Base-by-base conservation (phyloP, 1,140 invertebrate genomes). In the Cyclina sinensis region DNA sequence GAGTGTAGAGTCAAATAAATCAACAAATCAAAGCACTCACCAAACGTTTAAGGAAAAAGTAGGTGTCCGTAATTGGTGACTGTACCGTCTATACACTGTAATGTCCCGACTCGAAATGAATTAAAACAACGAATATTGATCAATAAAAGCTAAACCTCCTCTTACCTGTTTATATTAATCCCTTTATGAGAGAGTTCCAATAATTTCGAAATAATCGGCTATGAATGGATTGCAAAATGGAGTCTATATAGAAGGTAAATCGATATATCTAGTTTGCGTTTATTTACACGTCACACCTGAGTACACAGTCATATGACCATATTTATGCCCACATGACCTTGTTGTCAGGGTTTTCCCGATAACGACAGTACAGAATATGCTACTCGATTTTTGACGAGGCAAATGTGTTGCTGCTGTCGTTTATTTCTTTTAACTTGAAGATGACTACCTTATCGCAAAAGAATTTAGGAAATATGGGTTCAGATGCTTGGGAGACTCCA, bases 261-360 rank as follows among this genome's bases (percentile, higher is more conserved):
- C 57, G 14, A 62, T 70, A 35, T n/a, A 35, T 32, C 24, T 65
- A 27, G 65, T 70, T 27, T 27, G 14, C 14, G 65, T 37, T 35
- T 70, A 70, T 27, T 30, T 70, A 70, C 35, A 65, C 59, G 32
- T 37, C 65, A 70, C 65, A 37, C 65, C 65, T 70, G 65, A 70
- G 21, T 39, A 37, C 21, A 70, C 65, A 70, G 35, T 70, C 65
- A 70, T 70, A 70, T 70, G 65, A 70, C 32, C 37, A 18, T 70
- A 70, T 70, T 70, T 70, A 18, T 37, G 65, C 3, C 37, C 65
- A 32, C 21, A 16, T 70, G 65, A 70, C 32, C 65, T 65, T 65
- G 62, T 65, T 65, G 62, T 65, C 62, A 65, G 62, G 62, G 30
- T 7, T 14, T 30, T 37, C 37, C 24, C 27, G 4, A 70, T 70